Percentiles rank a stretch among this genome's conserved stretches.
phyloP scores from a whole-genome alignment of 2,888 invertebrate species.

The Agrotis ipsilon region DNA sequence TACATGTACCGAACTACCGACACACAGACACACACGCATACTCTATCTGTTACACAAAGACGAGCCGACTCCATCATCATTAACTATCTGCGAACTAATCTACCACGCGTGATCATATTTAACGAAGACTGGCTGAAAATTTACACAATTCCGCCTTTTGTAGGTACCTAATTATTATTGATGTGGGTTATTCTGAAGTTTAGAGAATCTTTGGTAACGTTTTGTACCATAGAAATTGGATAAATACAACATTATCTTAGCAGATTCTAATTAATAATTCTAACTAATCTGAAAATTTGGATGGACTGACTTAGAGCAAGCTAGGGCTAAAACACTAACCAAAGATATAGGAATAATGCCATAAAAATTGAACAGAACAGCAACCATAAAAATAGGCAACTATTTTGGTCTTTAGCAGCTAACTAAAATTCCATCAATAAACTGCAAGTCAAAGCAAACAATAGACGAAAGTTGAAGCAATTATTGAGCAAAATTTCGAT shows the following conservation, averaged over 20 bases:
- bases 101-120: constrained; percentile 5
- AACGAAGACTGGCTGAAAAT: constrained; percentile 1
- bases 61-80: constrained; percentile 44
- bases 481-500: constrained; percentile 36
- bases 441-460: constrained; percentile 18
- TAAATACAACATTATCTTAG: neutral
- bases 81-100: constrained; percentile 36
- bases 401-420: neutral
- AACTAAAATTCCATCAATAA: constrained; percentile 26
- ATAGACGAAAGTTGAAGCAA: constrained; percentile 35
- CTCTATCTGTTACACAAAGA: constrained; percentile 53
- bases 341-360: neutral
- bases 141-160: neutral
- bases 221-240: neutral
- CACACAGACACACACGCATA: constrained; percentile 34
- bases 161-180: neutral
- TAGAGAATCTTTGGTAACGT: neutral
- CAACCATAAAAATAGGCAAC: neutral
- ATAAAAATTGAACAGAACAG: neutral
- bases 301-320: neutral
- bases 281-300: neutral
- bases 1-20: constrained; percentile 53
- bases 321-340: neutral
- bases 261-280: too few relatives aligned
- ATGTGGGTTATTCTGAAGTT: neutral